Evolutionary conservation across 2,888 invertebrate species (phyloP).

Genomic region (Junonia oenone): DNA sequence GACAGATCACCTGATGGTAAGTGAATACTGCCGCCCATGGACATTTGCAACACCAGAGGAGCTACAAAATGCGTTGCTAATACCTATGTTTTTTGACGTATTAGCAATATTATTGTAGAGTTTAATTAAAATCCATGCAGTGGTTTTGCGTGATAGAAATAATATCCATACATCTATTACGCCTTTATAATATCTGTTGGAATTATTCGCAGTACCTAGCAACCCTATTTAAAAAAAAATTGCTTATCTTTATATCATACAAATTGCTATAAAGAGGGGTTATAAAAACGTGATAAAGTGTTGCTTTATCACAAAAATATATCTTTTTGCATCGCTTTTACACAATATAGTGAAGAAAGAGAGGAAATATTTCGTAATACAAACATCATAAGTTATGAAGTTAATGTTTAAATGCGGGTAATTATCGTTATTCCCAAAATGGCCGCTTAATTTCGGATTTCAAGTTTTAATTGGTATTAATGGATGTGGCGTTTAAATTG

Average conservation of each 20-base stretch:
- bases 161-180: too few relatives aligned
- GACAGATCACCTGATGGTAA: too few relatives aligned
- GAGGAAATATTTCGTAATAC: not conserved
- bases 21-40: too few relatives aligned
- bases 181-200: not conserved
- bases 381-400: not conserved
- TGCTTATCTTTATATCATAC: not conserved
- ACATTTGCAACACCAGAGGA: too few relatives aligned
- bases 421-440: conserved; percentile 3
- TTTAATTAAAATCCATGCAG: too few relatives aligned
- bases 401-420: conserved; percentile 9
- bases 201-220: not conserved
- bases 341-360: not conserved
- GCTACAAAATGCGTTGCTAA: too few relatives aligned
- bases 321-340: not conserved
- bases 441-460: conserved; percentile 5
- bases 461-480: conserved; percentile 6
- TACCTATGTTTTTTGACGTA: too few relatives aligned
- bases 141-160: too few relatives aligned
- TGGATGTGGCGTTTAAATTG: not conserved
- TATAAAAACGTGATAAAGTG: not conserved
- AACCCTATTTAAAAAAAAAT: not conserved
- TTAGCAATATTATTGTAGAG: too few relatives aligned
- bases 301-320: not conserved
- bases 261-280: not conserved